phyloP scores from a whole-genome alignment of 2,888 invertebrate species.

The Acleris cristana region DNA sequence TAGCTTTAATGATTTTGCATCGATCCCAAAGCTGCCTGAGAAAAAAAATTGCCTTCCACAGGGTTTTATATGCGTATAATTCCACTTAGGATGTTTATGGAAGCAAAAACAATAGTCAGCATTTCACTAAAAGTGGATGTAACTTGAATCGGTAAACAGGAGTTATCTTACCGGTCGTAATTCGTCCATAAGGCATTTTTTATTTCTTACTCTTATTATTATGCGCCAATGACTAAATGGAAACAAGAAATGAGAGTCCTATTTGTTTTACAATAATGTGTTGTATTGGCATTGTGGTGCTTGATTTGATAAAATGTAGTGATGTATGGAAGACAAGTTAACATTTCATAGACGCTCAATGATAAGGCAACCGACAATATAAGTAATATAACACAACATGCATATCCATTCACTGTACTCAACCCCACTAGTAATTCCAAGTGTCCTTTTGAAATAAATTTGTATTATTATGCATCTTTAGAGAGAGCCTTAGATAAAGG shows the following conservation, averaged over 20 bases:
- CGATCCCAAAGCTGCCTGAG: too few relatives aligned
- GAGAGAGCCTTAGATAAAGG: slow-evolving; percentile 14
- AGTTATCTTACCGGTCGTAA: background rate
- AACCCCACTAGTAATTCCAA: slow-evolving; percentile 2
- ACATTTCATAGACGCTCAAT: background rate
- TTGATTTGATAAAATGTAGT: too few relatives aligned
- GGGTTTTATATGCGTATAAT: too few relatives aligned
- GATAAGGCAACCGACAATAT: background rate
- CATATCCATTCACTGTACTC: background rate
- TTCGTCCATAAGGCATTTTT: background rate
- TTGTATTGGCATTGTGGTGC: too few relatives aligned
- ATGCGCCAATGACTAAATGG: background rate
- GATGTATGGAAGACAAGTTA: too few relatives aligned
- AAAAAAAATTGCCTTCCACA: too few relatives aligned
- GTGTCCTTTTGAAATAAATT: background rate
- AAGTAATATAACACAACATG: background rate
- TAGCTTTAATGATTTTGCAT: too few relatives aligned
- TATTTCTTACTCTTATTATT: too few relatives aligned
- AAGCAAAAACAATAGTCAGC: background rate
- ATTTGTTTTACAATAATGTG: too few relatives aligned
- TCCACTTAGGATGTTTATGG: background rate
- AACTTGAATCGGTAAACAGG: slow-evolving; percentile 1
- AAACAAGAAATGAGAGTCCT: too few relatives aligned
- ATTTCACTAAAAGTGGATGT: background rate
- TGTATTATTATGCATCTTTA: slow-evolving; percentile 5